Evolutionary conservation across 2,797 vertebrate genomes (phyloP).

Genomic region (Melanotaenia nigrans): DNA sequence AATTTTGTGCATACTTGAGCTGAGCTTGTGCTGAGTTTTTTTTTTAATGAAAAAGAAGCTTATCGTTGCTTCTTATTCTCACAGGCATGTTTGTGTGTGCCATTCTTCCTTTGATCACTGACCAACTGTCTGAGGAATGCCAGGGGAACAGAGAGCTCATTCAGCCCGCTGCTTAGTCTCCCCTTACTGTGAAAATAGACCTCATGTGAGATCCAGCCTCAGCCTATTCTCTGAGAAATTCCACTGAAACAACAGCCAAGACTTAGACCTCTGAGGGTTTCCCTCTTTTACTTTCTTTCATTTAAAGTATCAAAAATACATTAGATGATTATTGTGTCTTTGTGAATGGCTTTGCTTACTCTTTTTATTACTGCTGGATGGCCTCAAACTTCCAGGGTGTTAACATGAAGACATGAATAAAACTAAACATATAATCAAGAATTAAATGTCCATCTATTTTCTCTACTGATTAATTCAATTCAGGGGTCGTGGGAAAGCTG

Average conservation of each 20-base stretch:
- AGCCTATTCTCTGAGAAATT: constrained; percentile 70
- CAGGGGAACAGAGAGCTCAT: constrained; percentile 87
- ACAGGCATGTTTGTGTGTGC: constrained; percentile 51
- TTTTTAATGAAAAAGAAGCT: not conserved
- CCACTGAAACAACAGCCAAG: constrained; percentile 61
- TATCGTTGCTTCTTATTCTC: constrained; percentile 32
- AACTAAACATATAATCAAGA: constrained; percentile 1
- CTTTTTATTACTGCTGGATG: not conserved
- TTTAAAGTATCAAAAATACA: constrained; percentile 13
- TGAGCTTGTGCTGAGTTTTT: constrained; percentile 7
- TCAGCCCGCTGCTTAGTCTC: constrained; percentile 79
- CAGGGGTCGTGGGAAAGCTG: too few relatives aligned
- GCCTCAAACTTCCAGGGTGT: not conserved
- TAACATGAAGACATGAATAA: not conserved
- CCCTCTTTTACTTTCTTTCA: constrained; percentile 14
- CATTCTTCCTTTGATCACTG: constrained; percentile 61
- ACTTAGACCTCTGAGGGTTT: constrained; percentile 1
- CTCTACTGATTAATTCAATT: too few relatives aligned
- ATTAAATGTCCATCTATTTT: not conserved
- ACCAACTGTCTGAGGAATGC: constrained; percentile 74
- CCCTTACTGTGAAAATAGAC: constrained; percentile 86
- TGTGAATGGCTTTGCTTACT: not conserved
- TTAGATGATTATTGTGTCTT: not conserved
- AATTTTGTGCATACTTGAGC: not conserved
- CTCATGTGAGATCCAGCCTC: constrained; percentile 82